Percentiles rank a stretch among this genome's conserved stretches.
phyloP scores from a whole-genome alignment of 2,888 invertebrate species.

The Caenorhabditis drosophilae region DNA sequence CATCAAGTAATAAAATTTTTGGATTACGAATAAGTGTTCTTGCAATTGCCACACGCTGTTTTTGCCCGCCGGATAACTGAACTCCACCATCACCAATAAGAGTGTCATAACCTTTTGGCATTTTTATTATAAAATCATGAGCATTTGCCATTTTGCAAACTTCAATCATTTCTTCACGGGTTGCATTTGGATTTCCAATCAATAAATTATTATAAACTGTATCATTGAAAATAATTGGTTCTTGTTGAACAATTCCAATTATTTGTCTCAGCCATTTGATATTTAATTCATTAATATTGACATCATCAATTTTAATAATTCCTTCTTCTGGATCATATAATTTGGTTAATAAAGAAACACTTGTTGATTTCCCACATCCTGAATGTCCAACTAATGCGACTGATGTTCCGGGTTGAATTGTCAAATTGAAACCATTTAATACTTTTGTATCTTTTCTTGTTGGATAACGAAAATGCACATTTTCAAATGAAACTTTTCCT shows the following conservation, averaged over 20 bases:
- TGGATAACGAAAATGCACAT: conserved; percentile 61
- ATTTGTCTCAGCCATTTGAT: conserved; percentile 35
- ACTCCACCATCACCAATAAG: conserved; percentile 45
- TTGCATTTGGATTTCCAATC: conserved; percentile 36
- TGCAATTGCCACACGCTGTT: conserved; percentile 49
- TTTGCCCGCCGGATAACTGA: conserved; percentile 49
- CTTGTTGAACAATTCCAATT: conserved; percentile 50
- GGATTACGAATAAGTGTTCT: conserved; percentile 45
- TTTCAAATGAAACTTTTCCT: conserved; percentile 49
- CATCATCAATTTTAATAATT: conserved; percentile 69
- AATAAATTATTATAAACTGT: conserved; percentile 40
- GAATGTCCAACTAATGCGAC: conserved; percentile 73
- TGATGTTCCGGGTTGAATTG: conserved; percentile 69
- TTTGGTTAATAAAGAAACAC: conserved; percentile 80
- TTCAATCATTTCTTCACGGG: conserved; percentile 36
- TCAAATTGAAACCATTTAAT: conserved; percentile 68
- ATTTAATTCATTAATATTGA: conserved; percentile 33
- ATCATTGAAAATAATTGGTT: conserved; percentile 46
- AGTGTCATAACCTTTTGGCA: conserved; percentile 49
- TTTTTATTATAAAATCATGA: conserved; percentile 48
- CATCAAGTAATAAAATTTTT: conserved; percentile 38
- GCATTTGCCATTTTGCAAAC: conserved; percentile 51
- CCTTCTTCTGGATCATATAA: conserved; percentile 78
- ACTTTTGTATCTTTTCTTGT: conserved; percentile 46
- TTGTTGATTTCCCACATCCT: conserved; percentile 78